Percentiles rank a stretch among this genome's conserved stretches.
These are phyloP conservation scores for Apis dorsata DNA, from an alignment of 1,140 invertebrate genomes.

Conservation along the genomic window DNA sequence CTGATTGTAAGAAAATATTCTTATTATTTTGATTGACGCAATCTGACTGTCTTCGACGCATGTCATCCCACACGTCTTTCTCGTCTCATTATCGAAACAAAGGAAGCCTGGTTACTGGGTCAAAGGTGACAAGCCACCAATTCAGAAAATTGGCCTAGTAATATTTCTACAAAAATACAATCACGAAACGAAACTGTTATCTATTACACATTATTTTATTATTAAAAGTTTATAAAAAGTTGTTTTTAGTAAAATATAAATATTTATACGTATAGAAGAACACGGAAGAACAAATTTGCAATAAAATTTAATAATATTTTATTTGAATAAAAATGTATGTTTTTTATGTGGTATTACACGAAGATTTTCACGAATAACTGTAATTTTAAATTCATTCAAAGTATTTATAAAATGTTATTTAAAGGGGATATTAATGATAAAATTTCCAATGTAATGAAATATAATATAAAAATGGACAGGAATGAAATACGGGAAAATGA, in stretches of 20 bases:
- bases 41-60: not conserved
- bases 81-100: not conserved
- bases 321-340: no score
- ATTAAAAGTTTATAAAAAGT: no score
- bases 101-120: not conserved
- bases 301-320: not conserved
- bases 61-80: not conserved
- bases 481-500: no score
- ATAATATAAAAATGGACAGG: no score
- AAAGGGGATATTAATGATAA: not conserved
- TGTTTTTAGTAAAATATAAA: no score
- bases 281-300: no score
- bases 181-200: no score
- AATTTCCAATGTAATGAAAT: no score
- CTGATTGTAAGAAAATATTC: not conserved
- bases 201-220: no score
- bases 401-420: not conserved
- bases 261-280: no score
- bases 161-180: not conserved
- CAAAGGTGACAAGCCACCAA: slow-evolving; percentile 5
- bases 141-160: not conserved
- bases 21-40: not conserved
- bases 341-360: no score
- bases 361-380: not conserved
- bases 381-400: not conserved